Conservation (phyloP, 1,140 invertebrate species). For the Eupristina koningsbergeri region DNA sequence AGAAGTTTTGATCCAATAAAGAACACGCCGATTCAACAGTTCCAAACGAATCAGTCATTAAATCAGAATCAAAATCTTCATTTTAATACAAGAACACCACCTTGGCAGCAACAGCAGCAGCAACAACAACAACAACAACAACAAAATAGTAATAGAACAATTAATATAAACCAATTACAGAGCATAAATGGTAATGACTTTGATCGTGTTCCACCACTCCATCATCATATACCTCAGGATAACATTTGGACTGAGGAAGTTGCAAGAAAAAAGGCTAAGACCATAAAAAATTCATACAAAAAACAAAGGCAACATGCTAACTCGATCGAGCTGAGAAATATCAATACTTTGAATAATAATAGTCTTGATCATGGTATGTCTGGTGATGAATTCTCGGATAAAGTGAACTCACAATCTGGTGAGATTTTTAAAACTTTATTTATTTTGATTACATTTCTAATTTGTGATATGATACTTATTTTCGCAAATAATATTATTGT, state of each 20-base stretch:
- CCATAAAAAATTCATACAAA: constrained; percentile 72
- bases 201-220: constrained; percentile 81
- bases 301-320: constrained; percentile 74
- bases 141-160: constrained; percentile 55
- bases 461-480: too few species aligned
- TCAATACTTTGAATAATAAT: constrained; percentile 59
- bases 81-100: constrained; percentile 74
- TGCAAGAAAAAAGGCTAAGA: constrained; percentile 78
- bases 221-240: constrained; percentile 78
- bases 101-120: constrained; percentile 75
- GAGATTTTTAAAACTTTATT: constrained; percentile 48
- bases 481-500: too few species aligned
- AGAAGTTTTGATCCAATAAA: constrained; percentile 64
- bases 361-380: constrained; percentile 58
- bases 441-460: too few species aligned
- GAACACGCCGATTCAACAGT: constrained; percentile 59
- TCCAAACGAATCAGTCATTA: constrained; percentile 51
- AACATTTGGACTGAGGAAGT: constrained; percentile 78
- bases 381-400: constrained; percentile 65
- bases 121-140: constrained; percentile 63
- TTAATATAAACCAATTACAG: constrained; percentile 56
- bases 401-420: constrained; percentile 59
- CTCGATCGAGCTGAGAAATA: constrained; percentile 52
- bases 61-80: constrained; percentile 57
- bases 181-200: constrained; percentile 72